Conservation (phyloP, 2,888 invertebrate species). For the Linyphia triangularis region DNA sequence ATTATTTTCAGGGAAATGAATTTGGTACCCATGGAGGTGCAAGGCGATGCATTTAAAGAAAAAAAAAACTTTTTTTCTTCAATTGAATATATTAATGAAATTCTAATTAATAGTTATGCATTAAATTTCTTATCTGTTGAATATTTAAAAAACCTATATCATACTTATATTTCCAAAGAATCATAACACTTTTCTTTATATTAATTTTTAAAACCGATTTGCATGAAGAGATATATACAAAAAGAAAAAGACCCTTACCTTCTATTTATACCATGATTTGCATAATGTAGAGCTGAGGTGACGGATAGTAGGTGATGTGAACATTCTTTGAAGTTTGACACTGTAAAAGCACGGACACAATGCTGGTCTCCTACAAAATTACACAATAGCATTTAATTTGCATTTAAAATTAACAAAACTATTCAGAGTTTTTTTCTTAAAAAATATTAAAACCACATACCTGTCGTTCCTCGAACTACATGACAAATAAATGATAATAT, state of each 20-base stretch:
- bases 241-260: not conserved
- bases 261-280: constrained; percentile 5
- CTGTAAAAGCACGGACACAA: not conserved
- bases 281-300: constrained; percentile 3
- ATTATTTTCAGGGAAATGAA: too few relatives aligned
- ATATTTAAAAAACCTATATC: too few relatives aligned
- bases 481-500: not conserved
- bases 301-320: not conserved
- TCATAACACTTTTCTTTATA: too few relatives aligned
- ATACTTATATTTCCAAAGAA: too few relatives aligned
- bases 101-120: too few relatives aligned
- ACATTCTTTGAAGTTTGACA: constrained; percentile 9
- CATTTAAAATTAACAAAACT: not conserved
- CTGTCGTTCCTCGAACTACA: not conserved
- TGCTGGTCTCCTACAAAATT: not conserved
- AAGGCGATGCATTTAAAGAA: too few relatives aligned
- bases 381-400: not conserved
- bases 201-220: too few relatives aligned
- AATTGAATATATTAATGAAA: too few relatives aligned
- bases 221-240: not conserved
- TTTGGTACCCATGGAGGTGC: too few relatives aligned
- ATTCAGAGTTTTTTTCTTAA: too few relatives aligned
- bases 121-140: too few relatives aligned
- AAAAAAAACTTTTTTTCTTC: too few relatives aligned
- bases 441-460: not conserved